Evolutionary conservation across 2,797 vertebrate genomes (phyloP), one percentile per base, ranked within the genome.

Genomic region (Oreochromis grahami): DNA sequence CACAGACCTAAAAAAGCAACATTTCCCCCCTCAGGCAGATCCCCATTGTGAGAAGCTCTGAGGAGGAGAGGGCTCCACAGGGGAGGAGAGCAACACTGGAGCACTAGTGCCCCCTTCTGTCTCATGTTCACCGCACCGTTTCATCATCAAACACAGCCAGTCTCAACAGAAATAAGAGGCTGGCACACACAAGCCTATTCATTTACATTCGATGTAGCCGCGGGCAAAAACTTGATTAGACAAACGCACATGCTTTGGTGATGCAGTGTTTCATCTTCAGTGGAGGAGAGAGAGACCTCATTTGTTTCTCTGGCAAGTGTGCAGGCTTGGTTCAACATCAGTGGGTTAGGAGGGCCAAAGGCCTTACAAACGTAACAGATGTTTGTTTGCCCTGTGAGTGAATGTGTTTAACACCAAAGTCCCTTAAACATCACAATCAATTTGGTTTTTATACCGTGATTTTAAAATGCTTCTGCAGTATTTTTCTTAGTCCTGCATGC

Each of bases 1-100:
- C 98, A 97, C 98, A 99, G 98, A 98, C 97, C 98, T 98, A 98
- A 99, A 98, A 99, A 98, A 98, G 98, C 97, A 98, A 98, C 97
- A 97, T 97, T 97, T 97, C 97, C 97, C 97, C 98, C 98, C 97
- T 92, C 97, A 96, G 98, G 98, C 97, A 98, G 97, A 97, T 97
- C 97, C 97, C 98, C 97, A 98, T 98, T 98, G 98, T 97, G 97
- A 98, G 89, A 95, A 97, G 96, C 96, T 97, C 95, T 91, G 94
- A 96, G 95, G 96, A 95, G 94, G 93, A 95, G 94, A 93, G 90
- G 87, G 88, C 92, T 95, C 91, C 91, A 93, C 86, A 51, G 85
- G 92, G 91, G 91, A 93, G 89, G 83, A 91, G 85, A 94, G 90
- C 92, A 98, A 97, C 91, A 96, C 97, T 97, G 97, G 98, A 98